Conservation (phyloP, 2,888 invertebrate species). For the Dastarcus helophoroides region DNA sequence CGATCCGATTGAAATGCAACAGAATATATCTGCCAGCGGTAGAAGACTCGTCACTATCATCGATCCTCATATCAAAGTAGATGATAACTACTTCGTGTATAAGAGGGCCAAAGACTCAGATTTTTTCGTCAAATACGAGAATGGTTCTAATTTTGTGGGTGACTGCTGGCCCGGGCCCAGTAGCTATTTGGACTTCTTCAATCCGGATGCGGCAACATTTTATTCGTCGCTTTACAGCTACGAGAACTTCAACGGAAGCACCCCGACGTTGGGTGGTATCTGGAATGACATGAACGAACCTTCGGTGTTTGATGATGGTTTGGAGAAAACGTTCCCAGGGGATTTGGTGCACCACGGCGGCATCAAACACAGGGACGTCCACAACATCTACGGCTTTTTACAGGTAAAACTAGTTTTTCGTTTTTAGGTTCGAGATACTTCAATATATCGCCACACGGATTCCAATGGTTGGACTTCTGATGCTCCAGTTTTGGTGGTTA, state of each 20-base stretch:
- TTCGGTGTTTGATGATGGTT: slow-evolving; percentile 89
- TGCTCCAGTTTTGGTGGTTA: too few species aligned
- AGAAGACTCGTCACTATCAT: slow-evolving; percentile 86
- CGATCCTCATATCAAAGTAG: too few species aligned
- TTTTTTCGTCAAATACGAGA: too few species aligned
- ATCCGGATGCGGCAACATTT: slow-evolving; percentile 72
- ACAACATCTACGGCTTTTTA: slow-evolving; percentile 81
- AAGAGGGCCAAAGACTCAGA: too few species aligned
- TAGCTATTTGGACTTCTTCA: slow-evolving; percentile 21
- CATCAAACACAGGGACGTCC: slow-evolving; percentile 80
- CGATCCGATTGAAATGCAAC: slow-evolving; percentile 73
- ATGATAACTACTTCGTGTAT: slow-evolving; percentile 74
- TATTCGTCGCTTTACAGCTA: slow-evolving; percentile 51
- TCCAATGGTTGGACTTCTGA: too few species aligned
- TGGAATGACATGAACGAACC: slow-evolving; percentile 99
- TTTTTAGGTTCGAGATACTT: too few species aligned
- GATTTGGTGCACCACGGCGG: slow-evolving; percentile 72
- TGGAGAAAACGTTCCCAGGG: slow-evolving; percentile 83
- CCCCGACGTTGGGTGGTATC: too few species aligned
- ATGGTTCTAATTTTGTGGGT: too few species aligned
- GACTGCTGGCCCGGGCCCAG: slow-evolving; percentile 84
- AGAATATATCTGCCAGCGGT: slow-evolving; percentile 72
- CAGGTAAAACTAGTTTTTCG: slow-evolving; percentile 25
- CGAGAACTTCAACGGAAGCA: slow-evolving; percentile 51
- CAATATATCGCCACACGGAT: too few species aligned